Conservation (phyloP, 2,888 invertebrate genomes). For the Caenorhabditis sp. region DNA sequence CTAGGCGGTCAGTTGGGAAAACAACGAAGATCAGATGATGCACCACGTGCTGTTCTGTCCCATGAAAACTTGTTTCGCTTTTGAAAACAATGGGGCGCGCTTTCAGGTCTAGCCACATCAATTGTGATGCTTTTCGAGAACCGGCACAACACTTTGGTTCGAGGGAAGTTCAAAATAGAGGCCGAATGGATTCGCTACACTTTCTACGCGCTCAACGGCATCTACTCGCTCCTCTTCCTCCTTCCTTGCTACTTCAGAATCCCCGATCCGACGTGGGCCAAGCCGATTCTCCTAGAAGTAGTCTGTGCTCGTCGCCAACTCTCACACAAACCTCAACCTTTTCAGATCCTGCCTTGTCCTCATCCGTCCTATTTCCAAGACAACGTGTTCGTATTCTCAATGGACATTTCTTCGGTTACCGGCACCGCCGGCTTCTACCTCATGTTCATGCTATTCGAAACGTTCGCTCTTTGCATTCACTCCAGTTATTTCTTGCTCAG, state of each 20-base stretch:
- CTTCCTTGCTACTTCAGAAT: conserved; percentile 45
- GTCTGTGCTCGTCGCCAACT: background rate
- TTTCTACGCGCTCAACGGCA: conserved; percentile 37
- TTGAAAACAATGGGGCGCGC: background rate
- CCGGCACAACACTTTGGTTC: conserved; percentile 46
- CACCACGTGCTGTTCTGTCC: background rate
- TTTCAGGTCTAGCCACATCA: conserved; percentile 40
- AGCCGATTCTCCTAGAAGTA: conserved; percentile 41
- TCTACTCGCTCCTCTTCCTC: conserved; percentile 38
- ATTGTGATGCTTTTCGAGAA: conserved; percentile 55
- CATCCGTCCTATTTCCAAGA: conserved; percentile 44
- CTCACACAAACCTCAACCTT: background rate
- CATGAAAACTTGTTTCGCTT: conserved; percentile 15
- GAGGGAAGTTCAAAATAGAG: conserved; percentile 50
- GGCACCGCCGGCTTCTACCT: conserved; percentile 34
- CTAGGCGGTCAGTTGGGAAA: conserved; percentile 42
- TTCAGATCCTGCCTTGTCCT: conserved; percentile 49
- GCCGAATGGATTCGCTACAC: conserved; percentile 42
- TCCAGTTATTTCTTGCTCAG: conserved; percentile 34
- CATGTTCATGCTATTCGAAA: conserved; percentile 26
- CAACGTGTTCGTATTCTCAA: conserved; percentile 44
- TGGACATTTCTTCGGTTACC: conserved; percentile 32
- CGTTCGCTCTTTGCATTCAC: conserved; percentile 30
- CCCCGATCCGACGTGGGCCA: conserved; percentile 43
- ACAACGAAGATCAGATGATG: conserved; percentile 15